Base-by-base conservation (phyloP, 30 jellyfish, hydroid and myxozoan genomes). In the Calvadosia cruxmelitensis region DNA sequence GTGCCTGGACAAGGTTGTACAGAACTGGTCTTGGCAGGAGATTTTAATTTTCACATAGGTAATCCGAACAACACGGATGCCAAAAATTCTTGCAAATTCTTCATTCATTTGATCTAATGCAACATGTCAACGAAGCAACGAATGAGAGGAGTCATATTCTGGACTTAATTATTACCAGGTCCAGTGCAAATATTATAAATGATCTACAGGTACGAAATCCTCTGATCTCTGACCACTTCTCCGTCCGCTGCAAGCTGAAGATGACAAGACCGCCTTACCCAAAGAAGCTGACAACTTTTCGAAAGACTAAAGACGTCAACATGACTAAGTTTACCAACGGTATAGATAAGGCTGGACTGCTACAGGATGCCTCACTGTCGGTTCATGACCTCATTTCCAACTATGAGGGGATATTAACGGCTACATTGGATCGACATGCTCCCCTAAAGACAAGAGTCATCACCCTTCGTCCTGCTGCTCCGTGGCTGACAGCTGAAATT, bases 291-390 rank as follows among this genome's bases (percentile, higher is more conserved):
- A 70, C 68, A 24, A 66, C 81, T 50, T 77, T 50, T 73, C 67
- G 89, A 31, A 77, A 67, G 82, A 80, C 52, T 28, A 77, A 50
- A 27, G 73, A 77, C 67, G 68, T 66, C 68, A 81, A 77, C 62
- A 62, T 51, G 33, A 71, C 53, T 48, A 52, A 32, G 68, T 77
- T 67, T 52, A 52, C 52, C 50, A 57, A 74, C 31, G 76, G 53
- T 25, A 63, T 77, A 27, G 49, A 36, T 28, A 75, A 50, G 25
- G 2, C 63, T 28, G 66, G 52, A 33, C 69, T 1, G 33, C 15
- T 48, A 28, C n/a, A 36, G 69, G 50, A 52, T 33, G 63, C 48
- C 36, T 50, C 67, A 31, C 7, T 57, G 50, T 77, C 66, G 48
- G 29, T 67, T 12, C 49, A 51, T 67, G 53, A 48, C 53, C 75